Evolutionary conservation across 2,797 vertebrate species (phyloP).

Genomic region (Tolypeutes matacus): DNA sequence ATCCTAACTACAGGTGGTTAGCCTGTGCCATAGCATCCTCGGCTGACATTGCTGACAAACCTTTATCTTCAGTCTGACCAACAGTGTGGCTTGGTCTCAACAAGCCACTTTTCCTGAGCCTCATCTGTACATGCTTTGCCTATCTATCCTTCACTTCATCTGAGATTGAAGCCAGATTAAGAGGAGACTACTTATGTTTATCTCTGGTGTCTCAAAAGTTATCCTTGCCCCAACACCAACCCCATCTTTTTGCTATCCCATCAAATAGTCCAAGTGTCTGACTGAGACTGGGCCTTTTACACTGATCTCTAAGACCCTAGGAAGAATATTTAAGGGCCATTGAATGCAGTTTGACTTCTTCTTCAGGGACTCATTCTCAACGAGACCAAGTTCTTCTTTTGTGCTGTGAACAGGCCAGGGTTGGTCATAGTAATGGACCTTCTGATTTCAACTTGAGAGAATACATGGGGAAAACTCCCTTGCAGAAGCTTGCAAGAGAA

Average conservation of each 20-base stretch:
- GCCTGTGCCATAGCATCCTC: background rate
- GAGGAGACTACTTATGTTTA: background rate
- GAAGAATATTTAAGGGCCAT: background rate
- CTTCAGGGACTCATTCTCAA: background rate
- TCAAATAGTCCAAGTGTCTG: background rate
- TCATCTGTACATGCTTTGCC: background rate
- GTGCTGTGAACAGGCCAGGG: background rate
- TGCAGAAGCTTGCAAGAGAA: background rate
- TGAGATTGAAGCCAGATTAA: fast-evolving
- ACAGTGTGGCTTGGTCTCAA: no score
- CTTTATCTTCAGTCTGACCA: background rate
- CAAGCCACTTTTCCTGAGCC: background rate
- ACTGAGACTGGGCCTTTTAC: background rate
- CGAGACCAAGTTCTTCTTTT: background rate
- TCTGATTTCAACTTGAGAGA: background rate
- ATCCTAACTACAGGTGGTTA: background rate
- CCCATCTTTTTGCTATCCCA: background rate
- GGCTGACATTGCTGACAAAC: no score
- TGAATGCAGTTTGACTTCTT: background rate
- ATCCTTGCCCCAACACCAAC: background rate
- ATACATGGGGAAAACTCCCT: background rate
- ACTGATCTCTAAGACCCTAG: background rate
- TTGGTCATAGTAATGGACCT: background rate
- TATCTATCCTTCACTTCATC: background rate
- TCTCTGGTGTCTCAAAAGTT: background rate